phyloP scores from a whole-genome alignment of 1,140 invertebrate species.

The Euschistus heros region DNA sequence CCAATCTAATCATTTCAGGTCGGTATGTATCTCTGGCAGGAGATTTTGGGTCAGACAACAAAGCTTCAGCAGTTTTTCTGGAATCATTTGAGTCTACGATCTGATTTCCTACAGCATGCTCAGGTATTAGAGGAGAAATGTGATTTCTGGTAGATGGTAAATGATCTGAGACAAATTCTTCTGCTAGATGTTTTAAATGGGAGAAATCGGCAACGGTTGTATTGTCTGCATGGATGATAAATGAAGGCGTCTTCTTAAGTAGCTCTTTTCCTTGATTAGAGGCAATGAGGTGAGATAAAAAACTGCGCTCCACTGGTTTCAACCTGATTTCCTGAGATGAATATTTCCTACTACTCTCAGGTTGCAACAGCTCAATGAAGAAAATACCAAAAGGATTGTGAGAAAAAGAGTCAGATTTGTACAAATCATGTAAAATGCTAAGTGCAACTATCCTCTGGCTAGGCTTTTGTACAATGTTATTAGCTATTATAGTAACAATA shows the following conservation, averaged over 20 bases:
- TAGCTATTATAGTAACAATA: constrained; percentile 56
- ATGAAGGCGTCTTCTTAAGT: constrained; percentile 65
- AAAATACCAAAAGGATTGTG: constrained; percentile 61
- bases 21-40: constrained; percentile 47
- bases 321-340: constrained; percentile 46
- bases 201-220: not conserved
- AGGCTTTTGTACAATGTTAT: constrained; percentile 53
- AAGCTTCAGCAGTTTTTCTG: constrained; percentile 40
- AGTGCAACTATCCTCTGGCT: constrained; percentile 57
- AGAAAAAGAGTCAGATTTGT: constrained; percentile 52
- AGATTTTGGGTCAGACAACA: constrained; percentile 40
- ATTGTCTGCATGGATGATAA: constrained; percentile 49
- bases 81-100: constrained; percentile 28
- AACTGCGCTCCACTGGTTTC: constrained; percentile 44
- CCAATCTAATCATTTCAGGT: constrained; percentile 67
- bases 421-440: constrained; percentile 61
- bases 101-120: constrained; percentile 20
- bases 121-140: constrained; percentile 13
- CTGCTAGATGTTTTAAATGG: constrained; percentile 11
- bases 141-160: constrained; percentile 13
- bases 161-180: constrained; percentile 3
- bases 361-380: constrained; percentile 47
- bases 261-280: constrained; percentile 11
- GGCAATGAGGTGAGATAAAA: constrained; percentile 47
- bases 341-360: constrained; percentile 42